Conservation (phyloP, 2,797 vertebrate genomes). For the Streptopelia turtur region DNA sequence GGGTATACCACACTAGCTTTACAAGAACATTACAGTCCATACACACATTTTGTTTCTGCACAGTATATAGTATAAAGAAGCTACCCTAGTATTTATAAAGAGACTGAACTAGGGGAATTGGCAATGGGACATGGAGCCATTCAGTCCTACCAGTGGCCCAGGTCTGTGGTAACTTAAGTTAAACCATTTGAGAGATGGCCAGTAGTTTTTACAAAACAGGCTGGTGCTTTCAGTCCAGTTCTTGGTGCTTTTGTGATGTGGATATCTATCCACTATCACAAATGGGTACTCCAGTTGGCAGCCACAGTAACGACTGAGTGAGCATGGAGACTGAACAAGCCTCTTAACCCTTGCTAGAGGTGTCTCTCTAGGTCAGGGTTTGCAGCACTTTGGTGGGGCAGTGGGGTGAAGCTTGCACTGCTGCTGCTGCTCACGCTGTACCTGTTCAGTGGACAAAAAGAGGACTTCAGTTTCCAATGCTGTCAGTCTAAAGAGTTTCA, state of each 20-base stretch:
- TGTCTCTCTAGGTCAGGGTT: neutral
- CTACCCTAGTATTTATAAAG: neutral
- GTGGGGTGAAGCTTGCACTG: neutral
- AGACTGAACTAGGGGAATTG: neutral
- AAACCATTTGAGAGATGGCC: neutral
- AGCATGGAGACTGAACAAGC: neutral
- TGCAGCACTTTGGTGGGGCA: neutral
- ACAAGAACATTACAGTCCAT: neutral
- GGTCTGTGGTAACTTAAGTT: neutral
- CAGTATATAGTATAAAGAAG: neutral
- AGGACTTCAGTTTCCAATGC: neutral
- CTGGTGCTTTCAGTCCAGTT: neutral
- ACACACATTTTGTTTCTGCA: neutral
- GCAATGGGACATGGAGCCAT: neutral
- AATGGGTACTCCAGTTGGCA: neutral
- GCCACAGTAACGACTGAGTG: neutral
- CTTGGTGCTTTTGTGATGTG: neutral
- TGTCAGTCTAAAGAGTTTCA: neutral
- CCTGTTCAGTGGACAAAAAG: neutral
- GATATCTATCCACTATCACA: neutral
- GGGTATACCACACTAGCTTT: neutral
- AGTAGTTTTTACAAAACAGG: neutral
- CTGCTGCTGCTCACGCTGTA: neutral
- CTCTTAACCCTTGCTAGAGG: neutral
- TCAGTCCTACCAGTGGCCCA: neutral